These are phyloP conservation scores for Apamea epomidion DNA, from an alignment of 2,888 invertebrate genomes.

Conservation along the genomic window DNA sequence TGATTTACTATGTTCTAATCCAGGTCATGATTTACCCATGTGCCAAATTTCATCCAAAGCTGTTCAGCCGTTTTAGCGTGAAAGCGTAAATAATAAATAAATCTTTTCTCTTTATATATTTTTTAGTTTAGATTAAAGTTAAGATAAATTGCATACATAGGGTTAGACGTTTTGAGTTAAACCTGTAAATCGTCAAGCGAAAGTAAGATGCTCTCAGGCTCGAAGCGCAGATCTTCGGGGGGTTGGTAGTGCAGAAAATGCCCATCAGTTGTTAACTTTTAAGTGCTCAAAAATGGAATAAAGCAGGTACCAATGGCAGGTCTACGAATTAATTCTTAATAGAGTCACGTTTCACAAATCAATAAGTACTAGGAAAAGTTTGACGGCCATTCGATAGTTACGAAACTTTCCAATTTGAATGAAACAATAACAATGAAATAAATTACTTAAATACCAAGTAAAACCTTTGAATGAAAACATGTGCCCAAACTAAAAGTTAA, in stretches of 20 bases:
- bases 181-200: neutral
- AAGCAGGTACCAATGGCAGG: too few relatives aligned
- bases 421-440: neutral
- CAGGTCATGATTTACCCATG: neutral
- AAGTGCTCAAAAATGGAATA: neutral
- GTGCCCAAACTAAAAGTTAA: neutral
- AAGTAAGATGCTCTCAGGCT: neutral
- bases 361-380: constrained; percentile 46
- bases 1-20: neutral
- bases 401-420: constrained; percentile 1
- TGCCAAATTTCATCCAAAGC: neutral
- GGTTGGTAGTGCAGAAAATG: neutral
- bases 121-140: neutral
- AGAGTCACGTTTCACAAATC: constrained; percentile 27
- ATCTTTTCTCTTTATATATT: neutral
- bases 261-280: neutral
- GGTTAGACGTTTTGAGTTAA: neutral
- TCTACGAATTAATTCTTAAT: constrained; percentile 2
- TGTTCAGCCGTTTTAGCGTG: neutral
- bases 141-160: neutral
- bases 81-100: neutral
- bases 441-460: neutral
- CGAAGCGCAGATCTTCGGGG: neutral
- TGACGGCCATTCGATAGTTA: neutral
- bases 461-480: constrained; percentile 10